These are phyloP conservation scores for Oxycera nigricornis DNA, from an alignment of 2,888 invertebrate genomes.

Conservation along the genomic window DNA sequence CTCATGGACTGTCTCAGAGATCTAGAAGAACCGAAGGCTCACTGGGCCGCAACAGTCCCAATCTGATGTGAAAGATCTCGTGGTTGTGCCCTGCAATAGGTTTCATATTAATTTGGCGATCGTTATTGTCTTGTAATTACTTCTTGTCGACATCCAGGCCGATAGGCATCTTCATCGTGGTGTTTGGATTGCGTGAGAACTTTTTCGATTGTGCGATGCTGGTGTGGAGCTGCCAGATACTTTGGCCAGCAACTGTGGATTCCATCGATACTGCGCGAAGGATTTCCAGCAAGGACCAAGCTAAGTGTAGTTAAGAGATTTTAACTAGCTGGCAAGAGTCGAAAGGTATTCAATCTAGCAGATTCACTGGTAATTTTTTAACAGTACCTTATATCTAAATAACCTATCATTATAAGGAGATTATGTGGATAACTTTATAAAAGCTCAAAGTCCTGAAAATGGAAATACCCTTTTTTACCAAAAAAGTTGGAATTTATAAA, in stretches of 20 bases:
- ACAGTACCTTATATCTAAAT: no score
- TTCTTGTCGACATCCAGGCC: conserved; percentile 27
- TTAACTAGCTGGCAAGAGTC: no score
- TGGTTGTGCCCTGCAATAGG: conserved; percentile 33
- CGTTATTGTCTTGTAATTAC: conserved; percentile 43
- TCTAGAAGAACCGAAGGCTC: not conserved
- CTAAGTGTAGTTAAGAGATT: no score
- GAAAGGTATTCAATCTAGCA: no score
- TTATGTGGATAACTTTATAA: no score
- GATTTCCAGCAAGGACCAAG: no score
- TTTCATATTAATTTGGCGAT: conserved; percentile 43
- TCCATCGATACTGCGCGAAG: no score
- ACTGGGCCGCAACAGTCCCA: not conserved
- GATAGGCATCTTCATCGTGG: not conserved
- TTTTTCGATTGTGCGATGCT: not conserved
- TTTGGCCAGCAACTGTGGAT: not conserved
- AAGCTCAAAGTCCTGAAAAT: no score
- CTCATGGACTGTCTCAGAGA: not conserved
- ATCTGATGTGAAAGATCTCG: not conserved
- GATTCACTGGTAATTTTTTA: no score
- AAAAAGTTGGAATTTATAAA: no score
- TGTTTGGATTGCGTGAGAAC: conserved; percentile 13
- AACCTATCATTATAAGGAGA: no score
- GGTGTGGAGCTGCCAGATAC: not conserved
- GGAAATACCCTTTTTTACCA: no score